Conservation (phyloP, 2,113 vertebrate genomes). For the Eidolon helvum region DNA sequence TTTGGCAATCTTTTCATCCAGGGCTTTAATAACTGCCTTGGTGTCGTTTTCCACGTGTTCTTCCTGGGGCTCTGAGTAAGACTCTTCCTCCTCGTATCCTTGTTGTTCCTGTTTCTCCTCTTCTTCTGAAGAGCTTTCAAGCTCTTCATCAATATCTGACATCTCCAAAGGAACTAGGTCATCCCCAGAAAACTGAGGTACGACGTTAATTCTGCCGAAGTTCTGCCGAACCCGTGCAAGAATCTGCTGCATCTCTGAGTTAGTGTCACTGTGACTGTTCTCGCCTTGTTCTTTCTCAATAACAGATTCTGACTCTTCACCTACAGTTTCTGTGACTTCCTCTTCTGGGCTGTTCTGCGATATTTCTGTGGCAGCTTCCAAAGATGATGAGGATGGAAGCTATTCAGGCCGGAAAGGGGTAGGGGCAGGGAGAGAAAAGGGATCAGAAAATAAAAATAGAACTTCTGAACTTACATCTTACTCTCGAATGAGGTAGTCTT, state of each 20-base stretch:
- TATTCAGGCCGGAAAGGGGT: slow-evolving; percentile 23
- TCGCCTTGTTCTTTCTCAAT: slow-evolving; percentile 52
- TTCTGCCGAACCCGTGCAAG: slow-evolving; percentile 92
- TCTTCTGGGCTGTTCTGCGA: slow-evolving; percentile 31
- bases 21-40: slow-evolving; percentile 84
- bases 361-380: slow-evolving; percentile 42
- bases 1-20: slow-evolving; percentile 96
- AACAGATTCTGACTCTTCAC: not conserved
- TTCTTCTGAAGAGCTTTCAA: slow-evolving; percentile 78
- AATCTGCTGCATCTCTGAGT: slow-evolving; percentile 86
- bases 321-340: not conserved
- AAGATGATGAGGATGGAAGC: slow-evolving; percentile 26
- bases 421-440: not conserved
- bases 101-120: slow-evolving; percentile 76
- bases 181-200: slow-evolving; percentile 92
- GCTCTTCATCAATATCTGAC: slow-evolving; percentile 86
- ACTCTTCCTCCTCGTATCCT: not conserved
- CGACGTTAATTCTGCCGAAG: slow-evolving; percentile 95
- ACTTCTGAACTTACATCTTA: not conserved
- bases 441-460: not conserved
- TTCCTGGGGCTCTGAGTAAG: not conserved
- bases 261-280: not conserved
- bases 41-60: slow-evolving; percentile 73
- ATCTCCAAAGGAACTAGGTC: slow-evolving; percentile 94
- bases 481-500: not conserved